Evolutionary conservation across 2,888 invertebrate species (phyloP).

Genomic region (Drosophila paracracens): DNA sequence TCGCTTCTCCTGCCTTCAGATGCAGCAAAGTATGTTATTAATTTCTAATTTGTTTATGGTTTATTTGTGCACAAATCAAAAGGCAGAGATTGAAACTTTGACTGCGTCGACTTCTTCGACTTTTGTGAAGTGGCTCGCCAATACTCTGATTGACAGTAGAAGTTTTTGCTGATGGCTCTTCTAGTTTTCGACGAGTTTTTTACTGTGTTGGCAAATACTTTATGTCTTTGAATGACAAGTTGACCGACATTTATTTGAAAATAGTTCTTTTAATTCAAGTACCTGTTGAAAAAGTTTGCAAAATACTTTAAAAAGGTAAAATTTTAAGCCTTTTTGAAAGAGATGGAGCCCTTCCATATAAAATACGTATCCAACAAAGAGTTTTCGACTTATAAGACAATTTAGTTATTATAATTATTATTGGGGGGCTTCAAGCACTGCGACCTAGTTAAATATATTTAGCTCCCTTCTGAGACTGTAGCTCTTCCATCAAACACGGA

Average conservation of each 20-base stretch:
- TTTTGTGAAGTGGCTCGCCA: constrained; percentile 17
- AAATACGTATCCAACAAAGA: neutral
- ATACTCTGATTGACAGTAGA: constrained; percentile 9
- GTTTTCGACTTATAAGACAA: neutral
- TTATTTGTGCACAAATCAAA: constrained; percentile 80
- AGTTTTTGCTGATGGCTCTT: constrained; percentile 35
- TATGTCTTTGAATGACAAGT: constrained; percentile 37
- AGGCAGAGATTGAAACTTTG: constrained; percentile 77
- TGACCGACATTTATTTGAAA: constrained; percentile 38
- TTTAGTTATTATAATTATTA: neutral
- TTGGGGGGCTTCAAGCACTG: neutral
- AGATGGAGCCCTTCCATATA: neutral
- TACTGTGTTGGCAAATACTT: constrained; percentile 39
- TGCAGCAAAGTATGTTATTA: constrained; percentile 77
- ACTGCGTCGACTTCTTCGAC: constrained; percentile 16
- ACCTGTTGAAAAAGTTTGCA: neutral
- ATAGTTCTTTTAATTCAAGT: constrained; percentile 9
- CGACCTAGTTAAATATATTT: neutral
- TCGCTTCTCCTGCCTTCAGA: neutral
- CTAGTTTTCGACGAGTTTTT: constrained; percentile 12
- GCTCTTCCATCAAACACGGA: neutral
- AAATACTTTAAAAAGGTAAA: neutral
- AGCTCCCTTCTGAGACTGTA: neutral
- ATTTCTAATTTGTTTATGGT: constrained; percentile 78
- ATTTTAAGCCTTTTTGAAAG: neutral